Evolutionary conservation across 2,888 invertebrate genomes (phyloP), one percentile per base, ranked within the genome.

Genomic region (Minunthozetes semirufus): DNA sequence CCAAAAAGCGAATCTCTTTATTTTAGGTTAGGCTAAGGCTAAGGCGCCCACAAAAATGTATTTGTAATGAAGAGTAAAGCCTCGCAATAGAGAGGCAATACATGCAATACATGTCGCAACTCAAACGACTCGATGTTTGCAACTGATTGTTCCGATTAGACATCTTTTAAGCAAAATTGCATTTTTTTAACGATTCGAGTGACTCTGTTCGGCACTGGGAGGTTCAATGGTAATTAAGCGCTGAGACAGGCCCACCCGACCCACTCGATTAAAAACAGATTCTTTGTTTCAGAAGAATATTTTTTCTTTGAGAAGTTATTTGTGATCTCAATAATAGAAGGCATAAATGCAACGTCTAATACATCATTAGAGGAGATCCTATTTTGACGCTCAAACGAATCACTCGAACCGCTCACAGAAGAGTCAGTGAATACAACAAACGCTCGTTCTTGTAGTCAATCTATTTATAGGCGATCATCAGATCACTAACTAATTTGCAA

Each of bases 101-200:
- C 1, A 19, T 19, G 66, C 42, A 68, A 68, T 63, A 63, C n/a
- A 61, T 63, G 63, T 63, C 63, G 33, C 63, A 63, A 63, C 27
- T 17, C n/a, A 63, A 33, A 27, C 27, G 27, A 27, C 56, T 19
- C 29, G 17, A 63, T 33, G 63, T 61, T 71, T 71, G 48, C 48
- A 71, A 53, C 72, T 72, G 72, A 72, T 72, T 72, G 72, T 56
- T 70, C 19, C 50, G 72, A 72, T 72, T 72, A 72, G 46, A 56
- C n/a, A 0, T 17, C 19, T 22, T 9, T 22, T 29, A 29, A 63
- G 17, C 61, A 33, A 33, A 17, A 75, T 48, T 50, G 42, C 72
- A 38, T 66, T 61, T 75, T 68, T 61, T 72, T 25, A 25, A 25
- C 17, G 25, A 25, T 56, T 33, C 33, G 9, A 22, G 9, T 25